Evolutionary conservation across 2,888 invertebrate genomes (phyloP), one percentile per base, ranked within the genome.

Genomic region (Xestia rhomboidea): DNA sequence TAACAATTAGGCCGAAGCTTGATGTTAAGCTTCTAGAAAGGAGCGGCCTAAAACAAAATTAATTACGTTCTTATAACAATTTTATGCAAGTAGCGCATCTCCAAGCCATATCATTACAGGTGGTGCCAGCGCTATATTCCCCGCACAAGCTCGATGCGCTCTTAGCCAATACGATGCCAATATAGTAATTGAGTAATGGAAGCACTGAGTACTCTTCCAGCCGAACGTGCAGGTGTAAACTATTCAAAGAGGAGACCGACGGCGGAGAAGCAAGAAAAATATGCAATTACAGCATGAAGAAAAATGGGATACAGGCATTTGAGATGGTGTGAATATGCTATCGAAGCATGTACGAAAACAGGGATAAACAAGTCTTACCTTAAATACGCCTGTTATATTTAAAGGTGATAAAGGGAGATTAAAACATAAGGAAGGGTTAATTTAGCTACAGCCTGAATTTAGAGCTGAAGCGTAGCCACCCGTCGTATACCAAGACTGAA

Each of bases 111-210:
- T 10, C 8, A 13, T 44, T 68, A 30, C 15, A 77, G 68, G n/a
- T 49, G 51, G 18, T 77, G 15, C 4, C 41, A 18, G 27, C 41
- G 41, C 41, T 34, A 34, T 8, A 1, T 8, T 41, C 8, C 41
- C 41, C 41, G 41, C 41, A 11, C 10, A 41, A 41, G 11, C 41
- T 41, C 41, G 68, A 72, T 73, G 63, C 57, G 76, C 60, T 81
- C 77, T 24, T 46, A 71, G 73, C 30, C 24, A 60, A 73, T 63
- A 71, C 18, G 34, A 34, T 64, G 69, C 54, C 13, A 66, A 51
- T 30, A 73, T 68, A 76, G 78, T 70, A 78, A 79, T 70, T 27
- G 46, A 27, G 63, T 62, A 64, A 82, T 60, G 71, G 60, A 71
- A 77, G 38, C 70, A 68, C 49, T 68, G 77, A 77, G 68, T 68